Base-by-base conservation (phyloP, 2,888 invertebrate genomes). In the Zonitis immaculata region DNA sequence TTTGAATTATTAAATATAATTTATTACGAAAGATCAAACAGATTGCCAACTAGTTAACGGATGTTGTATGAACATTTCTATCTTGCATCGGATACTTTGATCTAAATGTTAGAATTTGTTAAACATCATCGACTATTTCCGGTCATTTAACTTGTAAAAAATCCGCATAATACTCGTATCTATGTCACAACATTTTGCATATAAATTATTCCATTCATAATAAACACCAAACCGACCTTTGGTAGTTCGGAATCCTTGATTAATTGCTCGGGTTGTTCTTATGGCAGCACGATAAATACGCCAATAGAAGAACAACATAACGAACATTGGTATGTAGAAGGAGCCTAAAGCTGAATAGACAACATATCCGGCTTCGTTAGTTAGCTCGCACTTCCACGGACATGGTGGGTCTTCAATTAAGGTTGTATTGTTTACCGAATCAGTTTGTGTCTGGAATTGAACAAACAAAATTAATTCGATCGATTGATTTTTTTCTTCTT, bases 281-380 rank as follows among this genome's bases (percentile, higher is more conserved):
- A 92, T 89, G 25, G 97, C 98, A 4, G 96, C 95, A 62, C 90
- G 85, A 79, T 96, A 97, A 66, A 97, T 97, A 66, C 93, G 83
- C 90, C 95, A 95, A 77, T 97, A 97, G 82, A 97, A 96, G 82
- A 95, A 96, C 67, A 95, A 82, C 93, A 97, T 97, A 63, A 97
- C 93, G 67, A 95, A 86, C 94, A 95, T 95, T 35, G 97, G 97
- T 68, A 96, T 88, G 79, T 93, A 97, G 83, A 97, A 97, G 59
- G 95, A 95, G n/a, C 97, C 97, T 20, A 97, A 82, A 0, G 97
- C 96, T 3, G 95, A 95, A 78, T 96, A 96, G 50, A 98, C 88
- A 51, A 97, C 95, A 80, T 98, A 98, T 49, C 95, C 95, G 44
- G 90, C 88, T 73, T 95, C 94, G 78, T 92, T 92, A 69, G 93